Evolutionary conservation across 2,113 vertebrate species (phyloP).

Genomic region (Antennarius striatus): DNA sequence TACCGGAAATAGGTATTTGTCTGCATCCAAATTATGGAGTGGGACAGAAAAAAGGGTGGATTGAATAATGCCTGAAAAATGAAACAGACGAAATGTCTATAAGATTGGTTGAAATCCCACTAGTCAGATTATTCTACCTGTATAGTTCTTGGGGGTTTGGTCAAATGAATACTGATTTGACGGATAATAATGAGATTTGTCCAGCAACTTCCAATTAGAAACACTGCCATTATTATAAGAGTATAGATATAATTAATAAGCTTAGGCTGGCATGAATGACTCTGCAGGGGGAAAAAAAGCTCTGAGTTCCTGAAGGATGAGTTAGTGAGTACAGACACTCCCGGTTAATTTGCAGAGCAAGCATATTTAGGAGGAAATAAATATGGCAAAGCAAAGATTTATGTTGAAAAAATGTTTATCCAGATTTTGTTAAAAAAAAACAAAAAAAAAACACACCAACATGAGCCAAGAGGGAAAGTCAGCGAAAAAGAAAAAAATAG

Average conservation of each 20-base stretch:
- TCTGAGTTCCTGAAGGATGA: conserved; percentile 26
- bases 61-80: conserved; percentile 34
- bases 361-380: conserved; percentile 35
- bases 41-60: not conserved
- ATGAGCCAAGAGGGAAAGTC: conserved; percentile 25
- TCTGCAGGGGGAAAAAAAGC: conserved; percentile 1
- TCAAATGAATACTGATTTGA: conserved; percentile 65
- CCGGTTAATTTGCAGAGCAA: conserved; percentile 52
- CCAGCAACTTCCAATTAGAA: conserved; percentile 50
- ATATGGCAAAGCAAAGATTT: conserved; percentile 19
- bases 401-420: conserved; percentile 33
- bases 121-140: conserved; percentile 51
- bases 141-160: conserved; percentile 59
- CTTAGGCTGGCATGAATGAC: conserved; percentile 37
- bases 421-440: conserved; percentile 41
- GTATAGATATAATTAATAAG: conserved; percentile 58
- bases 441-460: conserved; percentile 16
- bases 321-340: conserved; percentile 23
- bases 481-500: conserved; percentile 8
- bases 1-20: conserved; percentile 2
- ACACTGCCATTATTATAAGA: conserved; percentile 52
- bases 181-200: conserved; percentile 65
- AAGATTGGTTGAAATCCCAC: conserved; percentile 16
- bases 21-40: not conserved
- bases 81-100: conserved; percentile 32